A percentile compares a stretch with the other conserved stretches of the same genome.
Evolutionary conservation across 1,140 invertebrate genomes (phyloP).

Genomic region (Drosophila ironensis): DNA sequence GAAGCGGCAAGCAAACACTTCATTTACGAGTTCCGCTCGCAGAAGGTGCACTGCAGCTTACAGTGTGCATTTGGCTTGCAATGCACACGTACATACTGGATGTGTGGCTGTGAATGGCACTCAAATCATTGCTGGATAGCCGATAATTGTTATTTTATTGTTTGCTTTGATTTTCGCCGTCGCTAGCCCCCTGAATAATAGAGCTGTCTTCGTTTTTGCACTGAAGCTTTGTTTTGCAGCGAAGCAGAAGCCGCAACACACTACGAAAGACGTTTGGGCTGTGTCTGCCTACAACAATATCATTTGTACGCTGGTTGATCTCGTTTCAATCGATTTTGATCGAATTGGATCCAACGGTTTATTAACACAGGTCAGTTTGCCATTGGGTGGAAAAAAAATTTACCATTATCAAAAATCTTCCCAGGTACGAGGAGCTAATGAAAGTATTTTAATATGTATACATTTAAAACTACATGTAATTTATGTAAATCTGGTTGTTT

Average conservation of each 20-base stretch:
- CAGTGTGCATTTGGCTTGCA: background rate
- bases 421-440: too few relatives aligned
- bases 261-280: background rate
- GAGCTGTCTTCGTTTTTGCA: conserved; percentile 15
- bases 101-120: conserved; percentile 18
- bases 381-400: background rate
- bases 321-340: background rate
- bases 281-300: background rate
- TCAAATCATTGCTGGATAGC: conserved; percentile 21
- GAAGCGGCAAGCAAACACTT: conserved; percentile 26
- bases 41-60: conserved; percentile 33
- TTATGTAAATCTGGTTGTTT: background rate
- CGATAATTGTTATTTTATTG: conserved; percentile 48
- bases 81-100: background rate
- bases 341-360: background rate
- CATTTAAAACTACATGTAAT: too few relatives aligned
- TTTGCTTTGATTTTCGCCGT: conserved; percentile 43
- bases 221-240: background rate
- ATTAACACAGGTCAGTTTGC: conserved; percentile 3
- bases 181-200: conserved; percentile 25
- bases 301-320: conserved; percentile 6
- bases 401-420: too few relatives aligned
- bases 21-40: conserved; percentile 41
- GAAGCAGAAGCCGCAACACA: conserved; percentile 27
- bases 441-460: too few relatives aligned